Percentiles rank a stretch among this genome's conserved stretches.
These are phyloP conservation scores for Morpho deidamia DNA, from an alignment of 2,888 invertebrate species.

Conservation along the genomic window DNA sequence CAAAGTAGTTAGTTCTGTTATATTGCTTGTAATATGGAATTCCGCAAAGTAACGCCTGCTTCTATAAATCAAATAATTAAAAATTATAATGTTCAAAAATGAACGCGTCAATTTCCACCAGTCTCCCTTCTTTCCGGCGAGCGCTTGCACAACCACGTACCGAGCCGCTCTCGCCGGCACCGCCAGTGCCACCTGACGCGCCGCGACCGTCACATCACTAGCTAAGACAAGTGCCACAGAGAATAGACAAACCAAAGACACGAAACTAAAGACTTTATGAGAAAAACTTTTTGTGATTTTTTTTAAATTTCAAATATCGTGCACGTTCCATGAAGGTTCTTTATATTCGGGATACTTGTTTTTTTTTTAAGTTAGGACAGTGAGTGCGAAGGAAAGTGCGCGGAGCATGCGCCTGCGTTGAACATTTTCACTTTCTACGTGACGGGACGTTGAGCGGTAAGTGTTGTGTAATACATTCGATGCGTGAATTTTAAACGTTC, in stretches of 20 bases:
- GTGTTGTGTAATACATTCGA: slow-evolving; percentile 36
- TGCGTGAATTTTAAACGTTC: slow-evolving; percentile 29
- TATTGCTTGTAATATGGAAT: too few relatives aligned
- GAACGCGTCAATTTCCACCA: slow-evolving; percentile 6
- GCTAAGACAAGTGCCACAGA: slow-evolving; percentile 7
- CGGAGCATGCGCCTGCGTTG: slow-evolving; percentile 54
- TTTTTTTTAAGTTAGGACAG: slow-evolving; percentile 6
- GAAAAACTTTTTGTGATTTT: background rate
- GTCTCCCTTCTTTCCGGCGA: slow-evolving; percentile 7
- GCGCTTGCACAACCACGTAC: slow-evolving; percentile 29
- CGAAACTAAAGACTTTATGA: background rate
- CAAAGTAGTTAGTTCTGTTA: too few relatives aligned
- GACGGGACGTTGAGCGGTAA: slow-evolving; percentile 61
- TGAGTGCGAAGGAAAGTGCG: slow-evolving; percentile 54
- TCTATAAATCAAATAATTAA: too few relatives aligned
- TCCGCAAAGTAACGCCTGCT: too few relatives aligned
- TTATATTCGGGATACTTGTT: background rate
- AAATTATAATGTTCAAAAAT: too few relatives aligned
- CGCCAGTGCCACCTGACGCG: slow-evolving; percentile 54
- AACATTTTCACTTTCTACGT: slow-evolving; percentile 69
- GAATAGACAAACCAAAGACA: slow-evolving; percentile 5
- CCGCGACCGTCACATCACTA: slow-evolving; percentile 25
- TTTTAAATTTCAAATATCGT: background rate
- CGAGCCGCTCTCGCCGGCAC: slow-evolving; percentile 22
- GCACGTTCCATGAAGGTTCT: background rate